phyloP scores from a whole-genome alignment of 2,113 vertebrate genomes.

The Microcebus lehilahytsara region DNA sequence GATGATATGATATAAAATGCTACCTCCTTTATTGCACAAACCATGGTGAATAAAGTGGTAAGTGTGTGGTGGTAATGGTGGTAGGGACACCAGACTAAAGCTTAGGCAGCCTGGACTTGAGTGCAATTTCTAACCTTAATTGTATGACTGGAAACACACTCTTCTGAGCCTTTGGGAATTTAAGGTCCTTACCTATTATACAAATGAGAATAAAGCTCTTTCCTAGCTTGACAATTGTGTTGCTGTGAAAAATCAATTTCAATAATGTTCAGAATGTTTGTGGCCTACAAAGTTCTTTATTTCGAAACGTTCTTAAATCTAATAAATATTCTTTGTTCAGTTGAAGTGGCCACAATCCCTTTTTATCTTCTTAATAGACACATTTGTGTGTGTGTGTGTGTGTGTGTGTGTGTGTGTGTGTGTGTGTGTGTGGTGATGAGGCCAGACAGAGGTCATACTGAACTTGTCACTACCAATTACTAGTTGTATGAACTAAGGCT shows the following conservation, averaged over 20 bases:
- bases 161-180: not conserved
- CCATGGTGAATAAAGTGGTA: not conserved
- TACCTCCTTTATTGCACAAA: not conserved
- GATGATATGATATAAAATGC: not conserved
- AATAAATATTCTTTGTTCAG: not conserved
- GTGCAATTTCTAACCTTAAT: not conserved
- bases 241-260: slow-evolving; percentile 41
- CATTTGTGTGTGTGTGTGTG: too few relatives aligned
- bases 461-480: not conserved
- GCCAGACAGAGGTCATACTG: not conserved
- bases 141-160: not conserved
- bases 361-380: not conserved
- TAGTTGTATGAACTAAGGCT: not conserved
- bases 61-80: too few relatives aligned
- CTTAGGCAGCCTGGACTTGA: not conserved
- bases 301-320: not conserved
- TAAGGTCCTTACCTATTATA: not conserved
- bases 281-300: slow-evolving; percentile 23
- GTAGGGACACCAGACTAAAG: not conserved
- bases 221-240: not conserved
- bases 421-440: not conserved
- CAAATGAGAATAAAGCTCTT: not conserved
- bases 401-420: not conserved
- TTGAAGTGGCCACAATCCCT: not conserved
- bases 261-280: not conserved